Evolutionary conservation across 1,140 invertebrate genomes (phyloP).

Genomic region (Lordiphosa clarofinis): DNA sequence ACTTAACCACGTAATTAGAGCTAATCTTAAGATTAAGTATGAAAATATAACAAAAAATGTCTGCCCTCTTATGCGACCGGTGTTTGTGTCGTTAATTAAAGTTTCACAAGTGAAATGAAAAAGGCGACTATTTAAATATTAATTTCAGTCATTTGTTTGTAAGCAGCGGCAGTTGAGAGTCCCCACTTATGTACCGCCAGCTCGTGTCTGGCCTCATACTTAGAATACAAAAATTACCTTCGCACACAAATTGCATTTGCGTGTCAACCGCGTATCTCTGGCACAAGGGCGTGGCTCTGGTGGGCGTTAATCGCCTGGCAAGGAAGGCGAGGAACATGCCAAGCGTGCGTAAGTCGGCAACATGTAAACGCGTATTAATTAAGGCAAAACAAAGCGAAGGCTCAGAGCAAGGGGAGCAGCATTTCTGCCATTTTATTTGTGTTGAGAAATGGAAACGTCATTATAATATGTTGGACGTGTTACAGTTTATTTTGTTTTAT

Average conservation of each 20-base stretch:
- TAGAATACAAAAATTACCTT: slow-evolving; percentile 49
- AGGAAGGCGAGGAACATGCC: slow-evolving; percentile 13
- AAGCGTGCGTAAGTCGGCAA: slow-evolving; percentile 55
- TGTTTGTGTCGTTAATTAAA: slow-evolving; percentile 49
- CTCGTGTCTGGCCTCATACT: slow-evolving; percentile 13
- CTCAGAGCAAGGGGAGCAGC: neutral
- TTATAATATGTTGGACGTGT: slow-evolving; percentile 61
- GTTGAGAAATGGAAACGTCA: slow-evolving; percentile 45
- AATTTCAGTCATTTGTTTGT: slow-evolving; percentile 46
- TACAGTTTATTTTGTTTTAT: slow-evolving; percentile 40
- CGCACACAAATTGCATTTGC: slow-evolving; percentile 70
- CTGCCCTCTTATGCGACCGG: neutral
- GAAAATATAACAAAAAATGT: slow-evolving; percentile 25
- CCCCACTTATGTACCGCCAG: slow-evolving; percentile 5
- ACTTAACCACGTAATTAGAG: slow-evolving; percentile 39
- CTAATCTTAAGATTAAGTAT: slow-evolving; percentile 14
- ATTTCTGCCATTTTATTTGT: slow-evolving; percentile 31
- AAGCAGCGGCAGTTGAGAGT: slow-evolving; percentile 1
- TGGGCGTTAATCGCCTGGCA: neutral
- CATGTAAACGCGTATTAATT: slow-evolving; percentile 71
- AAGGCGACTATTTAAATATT: slow-evolving; percentile 45
- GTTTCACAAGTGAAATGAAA: slow-evolving; percentile 26
- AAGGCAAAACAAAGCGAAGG: slow-evolving; percentile 56
- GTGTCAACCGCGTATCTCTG: slow-evolving; percentile 46
- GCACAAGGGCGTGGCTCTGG: neutral